Evolutionary conservation across 2,113 vertebrate genomes (phyloP), one percentile per base, ranked within the genome.

Genomic region (Orcinus orca): DNA sequence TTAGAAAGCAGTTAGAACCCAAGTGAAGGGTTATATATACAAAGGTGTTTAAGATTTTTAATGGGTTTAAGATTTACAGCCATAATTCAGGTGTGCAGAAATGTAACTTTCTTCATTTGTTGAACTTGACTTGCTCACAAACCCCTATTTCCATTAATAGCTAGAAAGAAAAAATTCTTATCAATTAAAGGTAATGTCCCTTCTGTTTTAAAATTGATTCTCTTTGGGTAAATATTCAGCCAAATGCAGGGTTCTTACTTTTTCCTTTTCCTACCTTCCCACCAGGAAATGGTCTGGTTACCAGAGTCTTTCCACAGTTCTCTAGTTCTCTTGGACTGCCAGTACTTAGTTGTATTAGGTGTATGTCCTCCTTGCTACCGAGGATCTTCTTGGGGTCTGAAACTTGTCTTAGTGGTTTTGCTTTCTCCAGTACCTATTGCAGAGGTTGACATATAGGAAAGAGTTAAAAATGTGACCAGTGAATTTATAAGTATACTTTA

Each of bases 401-500:
- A 41, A 68, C 29, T 44, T n/a, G 36, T 55, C 86, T 62, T 80
- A 25, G 36, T 20, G 41, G 29, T 81, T 93, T 94, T 47, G 4
- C 21, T 88, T 83, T 89, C 50, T 83, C 68, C 2, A 31, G 38
- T 50, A 41, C n/a, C 13, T 80, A 4, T 81, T 90, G 47, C 53
- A 80, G 82, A 80, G 73, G 55, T n/a, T 79, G 79, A 70, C 41
- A 58, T 26, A n/a, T 33, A 88, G 29, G 29, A 87, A 96, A 92
- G 70, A 65, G 26, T 91, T 90, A 23, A 76, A 94, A 97, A 90
- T 76, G n/a, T 85, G 90, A 83, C 33, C 2, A 36, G 60, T 87
- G 58, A 81, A 76, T 96, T 90, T 95, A 63, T 87, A 65, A 93
- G 44, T 77, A 10, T 62, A 77, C 58, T 97, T 97, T 90, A 92